phyloP scores from a whole-genome alignment of 2,797 vertebrate genomes.

The Anguilla megastoma region DNA sequence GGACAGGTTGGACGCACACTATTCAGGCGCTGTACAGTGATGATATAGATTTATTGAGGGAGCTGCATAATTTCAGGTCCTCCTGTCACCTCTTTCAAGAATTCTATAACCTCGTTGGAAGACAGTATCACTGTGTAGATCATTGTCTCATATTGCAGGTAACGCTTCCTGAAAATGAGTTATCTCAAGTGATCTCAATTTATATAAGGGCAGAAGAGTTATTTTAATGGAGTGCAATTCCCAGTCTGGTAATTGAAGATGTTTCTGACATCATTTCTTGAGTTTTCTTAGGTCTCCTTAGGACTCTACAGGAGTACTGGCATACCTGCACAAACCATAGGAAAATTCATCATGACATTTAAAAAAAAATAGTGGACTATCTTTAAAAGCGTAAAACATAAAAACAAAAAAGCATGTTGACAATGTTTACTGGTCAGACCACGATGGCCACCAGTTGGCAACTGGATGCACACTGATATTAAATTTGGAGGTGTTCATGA shows the following conservation, averaged over 20 bases:
- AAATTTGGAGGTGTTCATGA: not conserved
- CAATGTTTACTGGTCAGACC: not conserved
- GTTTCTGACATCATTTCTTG: not conserved
- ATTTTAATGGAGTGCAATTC: not conserved
- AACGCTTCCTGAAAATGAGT: constrained; percentile 22
- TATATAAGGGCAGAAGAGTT: not conserved
- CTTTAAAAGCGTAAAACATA: not conserved
- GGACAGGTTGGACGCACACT: not conserved
- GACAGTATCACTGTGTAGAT: constrained; percentile 20
- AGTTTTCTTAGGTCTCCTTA: not conserved
- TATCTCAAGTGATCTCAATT: constrained; percentile 18
- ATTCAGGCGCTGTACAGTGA: not conserved
- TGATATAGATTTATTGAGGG: constrained; percentile 17
- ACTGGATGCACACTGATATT: not conserved
- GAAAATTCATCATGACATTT: not conserved
- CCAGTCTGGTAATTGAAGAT: not conserved
- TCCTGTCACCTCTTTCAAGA: constrained; percentile 27
- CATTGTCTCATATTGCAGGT: constrained; percentile 14
- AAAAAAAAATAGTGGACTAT: not conserved
- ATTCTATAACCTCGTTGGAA: constrained; percentile 32
- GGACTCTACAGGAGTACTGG: not conserved
- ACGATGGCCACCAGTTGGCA: not conserved
- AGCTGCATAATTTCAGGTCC: constrained; percentile 27
- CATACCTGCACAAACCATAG: not conserved
- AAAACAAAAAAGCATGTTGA: not conserved